A percentile compares a stretch with the other conserved stretches of the same genome.
These are phyloP conservation scores for Takifugu bimaculatus DNA, from an alignment of 2,113 vertebrate genomes.

Conservation along the genomic window DNA sequence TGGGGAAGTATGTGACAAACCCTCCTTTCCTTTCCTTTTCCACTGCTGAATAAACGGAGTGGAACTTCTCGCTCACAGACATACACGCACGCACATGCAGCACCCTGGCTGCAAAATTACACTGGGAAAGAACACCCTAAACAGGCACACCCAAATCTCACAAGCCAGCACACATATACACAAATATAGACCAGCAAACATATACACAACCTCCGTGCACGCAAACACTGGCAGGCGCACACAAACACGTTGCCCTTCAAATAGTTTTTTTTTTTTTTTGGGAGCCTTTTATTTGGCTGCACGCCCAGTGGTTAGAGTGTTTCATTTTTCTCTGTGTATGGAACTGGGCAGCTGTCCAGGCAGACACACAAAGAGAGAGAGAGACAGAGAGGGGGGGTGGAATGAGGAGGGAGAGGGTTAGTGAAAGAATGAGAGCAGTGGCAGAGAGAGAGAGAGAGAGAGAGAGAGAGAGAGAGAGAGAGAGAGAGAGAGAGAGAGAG, in stretches of 20 bases:
- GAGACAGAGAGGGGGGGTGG: constrained; percentile 27
- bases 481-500: constrained; percentile 34
- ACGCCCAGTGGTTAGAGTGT: constrained; percentile 80
- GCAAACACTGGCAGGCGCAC: constrained; percentile 49
- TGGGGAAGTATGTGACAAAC: constrained; percentile 28
- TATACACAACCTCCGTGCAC: constrained; percentile 33
- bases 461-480: constrained; percentile 9
- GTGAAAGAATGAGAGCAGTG: constrained; percentile 53
- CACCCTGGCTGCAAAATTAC: constrained; percentile 54
- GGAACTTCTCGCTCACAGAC: constrained; percentile 40
- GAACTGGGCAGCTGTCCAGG: constrained; percentile 98
- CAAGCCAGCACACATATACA: constrained; percentile 45
- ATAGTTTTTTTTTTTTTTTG: constrained; percentile 68
- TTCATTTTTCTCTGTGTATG: constrained; percentile 83
- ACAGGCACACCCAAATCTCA: constrained; percentile 71
- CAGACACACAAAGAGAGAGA: constrained; percentile 70
- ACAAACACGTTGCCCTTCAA: constrained; percentile 72
- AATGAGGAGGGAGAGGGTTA: constrained; percentile 29
- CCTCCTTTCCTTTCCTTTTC: constrained; percentile 45
- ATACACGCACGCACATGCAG: constrained; percentile 19
- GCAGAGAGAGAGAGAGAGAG: constrained; percentile 18
- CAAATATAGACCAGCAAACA: constrained; percentile 34
- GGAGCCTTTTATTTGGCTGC: constrained; percentile 77
- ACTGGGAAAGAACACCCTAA: constrained; percentile 66
- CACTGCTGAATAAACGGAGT: constrained; percentile 49